A percentile compares a stretch with the other conserved stretches of the same genome.
phyloP scores from a whole-genome alignment of 2,888 invertebrate species.

The Metallyticus violacea region DNA sequence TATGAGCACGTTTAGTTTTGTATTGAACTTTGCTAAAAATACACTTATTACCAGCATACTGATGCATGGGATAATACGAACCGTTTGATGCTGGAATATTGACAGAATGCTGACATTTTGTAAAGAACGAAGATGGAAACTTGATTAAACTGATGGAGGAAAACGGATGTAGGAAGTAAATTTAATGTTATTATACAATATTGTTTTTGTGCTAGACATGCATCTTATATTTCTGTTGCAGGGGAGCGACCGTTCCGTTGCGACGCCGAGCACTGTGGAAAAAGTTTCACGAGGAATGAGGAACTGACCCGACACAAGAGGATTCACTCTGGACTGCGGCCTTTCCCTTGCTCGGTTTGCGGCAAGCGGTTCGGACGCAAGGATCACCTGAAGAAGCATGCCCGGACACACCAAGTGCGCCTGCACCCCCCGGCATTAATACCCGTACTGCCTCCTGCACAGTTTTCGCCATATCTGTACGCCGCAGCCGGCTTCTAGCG shows the following conservation, averaged over 20 bases:
- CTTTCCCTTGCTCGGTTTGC: constrained; percentile 83
- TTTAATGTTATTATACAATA: too few species aligned
- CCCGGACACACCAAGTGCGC: constrained; percentile 67
- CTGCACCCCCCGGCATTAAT: neutral
- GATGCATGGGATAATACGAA: too few species aligned
- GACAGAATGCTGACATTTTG: too few species aligned
- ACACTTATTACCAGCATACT: too few species aligned
- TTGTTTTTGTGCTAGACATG: too few species aligned
- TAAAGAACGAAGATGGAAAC: too few species aligned
- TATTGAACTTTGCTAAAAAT: too few species aligned
- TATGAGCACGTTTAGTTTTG: too few species aligned
- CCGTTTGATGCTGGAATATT: too few species aligned
- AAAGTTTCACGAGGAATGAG: constrained; percentile 88
- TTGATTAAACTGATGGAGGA: too few species aligned
- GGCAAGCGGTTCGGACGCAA: constrained; percentile 91
- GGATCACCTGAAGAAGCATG: constrained; percentile 93
- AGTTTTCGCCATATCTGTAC: neutral
- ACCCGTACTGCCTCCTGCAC: neutral
- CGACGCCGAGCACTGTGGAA: constrained; percentile 79
- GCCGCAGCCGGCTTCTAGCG: neutral
- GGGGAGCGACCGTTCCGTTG: constrained; percentile 87
- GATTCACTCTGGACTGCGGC: constrained; percentile 82
- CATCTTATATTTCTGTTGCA: constrained; percentile 46
- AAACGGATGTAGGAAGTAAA: too few species aligned
- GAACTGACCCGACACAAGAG: constrained; percentile 88